Evolutionary conservation across 2,888 invertebrate genomes (phyloP).

Genomic region (Parthenolecanium corni): DNA sequence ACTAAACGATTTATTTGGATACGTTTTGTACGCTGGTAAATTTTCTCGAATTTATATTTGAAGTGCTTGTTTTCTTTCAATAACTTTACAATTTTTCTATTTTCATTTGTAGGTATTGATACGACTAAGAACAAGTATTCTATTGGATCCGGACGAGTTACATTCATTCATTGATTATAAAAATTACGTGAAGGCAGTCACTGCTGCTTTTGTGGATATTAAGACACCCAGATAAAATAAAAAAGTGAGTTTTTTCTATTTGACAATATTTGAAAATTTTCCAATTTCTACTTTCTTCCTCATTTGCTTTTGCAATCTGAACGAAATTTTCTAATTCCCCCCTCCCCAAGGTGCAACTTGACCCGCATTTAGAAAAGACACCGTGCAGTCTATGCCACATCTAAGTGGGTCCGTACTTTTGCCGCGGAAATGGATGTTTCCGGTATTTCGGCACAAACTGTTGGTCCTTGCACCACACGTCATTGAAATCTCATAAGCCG

Average conservation of each 20-base stretch:
- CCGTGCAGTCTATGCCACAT: constrained; percentile 80
- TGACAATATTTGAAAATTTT: neutral
- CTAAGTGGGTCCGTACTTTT: constrained; percentile 94
- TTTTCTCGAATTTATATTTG: constrained; percentile 2
- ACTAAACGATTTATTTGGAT: constrained; percentile 94
- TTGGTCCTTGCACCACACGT: constrained; percentile 78
- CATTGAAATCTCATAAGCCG: constrained; percentile 64
- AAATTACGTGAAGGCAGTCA: constrained; percentile 89
- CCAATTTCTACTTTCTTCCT: neutral
- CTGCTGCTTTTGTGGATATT: constrained; percentile 87
- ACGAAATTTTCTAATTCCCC: neutral
- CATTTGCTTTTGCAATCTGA: neutral
- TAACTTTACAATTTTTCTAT: neutral
- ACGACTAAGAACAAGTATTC: constrained; percentile 97
- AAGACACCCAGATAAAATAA: constrained; percentile 39
- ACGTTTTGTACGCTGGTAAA: constrained; percentile 85
- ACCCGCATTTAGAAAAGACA: constrained; percentile 94
- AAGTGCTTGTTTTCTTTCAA: neutral
- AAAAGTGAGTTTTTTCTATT: constrained; percentile 24
- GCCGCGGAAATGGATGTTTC: constrained; percentile 79
- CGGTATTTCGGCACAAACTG: constrained; percentile 90
- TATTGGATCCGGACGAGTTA: constrained; percentile 93
- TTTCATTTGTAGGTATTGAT: constrained; percentile 58
- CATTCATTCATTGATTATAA: constrained; percentile 80
- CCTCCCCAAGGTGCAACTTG: constrained; percentile 70